Base-by-base conservation (phyloP, 2,113 vertebrate genomes). In the Carassius gibelio region DNA sequence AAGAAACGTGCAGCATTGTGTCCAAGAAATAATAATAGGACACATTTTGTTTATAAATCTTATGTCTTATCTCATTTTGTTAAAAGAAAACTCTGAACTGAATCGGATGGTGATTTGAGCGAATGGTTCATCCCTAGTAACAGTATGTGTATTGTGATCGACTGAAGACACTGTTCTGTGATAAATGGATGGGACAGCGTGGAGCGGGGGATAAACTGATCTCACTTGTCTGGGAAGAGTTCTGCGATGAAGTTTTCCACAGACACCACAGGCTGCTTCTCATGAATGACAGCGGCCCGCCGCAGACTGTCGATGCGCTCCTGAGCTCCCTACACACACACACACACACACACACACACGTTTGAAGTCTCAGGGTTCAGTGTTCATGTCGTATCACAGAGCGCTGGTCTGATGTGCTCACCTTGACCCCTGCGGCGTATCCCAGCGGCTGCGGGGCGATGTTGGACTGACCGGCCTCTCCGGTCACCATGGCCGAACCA, bases 161-260 rank as follows among this genome's bases (percentile, higher is more conserved):
- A 19, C 9, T 68, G 26, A 68, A 68, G 26, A 13, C 45, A 48
- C 11, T 11, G 10, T 48, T 48, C 45, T 48, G 45, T 48, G 45
- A 3, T 48, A 55, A 15, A 14, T 19, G 5, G 5, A 55, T 55
- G 15, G 14, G 15, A 17, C 52, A 17, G 52, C 14, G 17, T 19
- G 17, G 52, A 57, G 17, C 55, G 7, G 55, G 19, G 34, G 8
- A 69, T 69, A 34, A 69, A 36, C 75, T 21, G 3, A 10, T 74
- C 95, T 96, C 92, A 99, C 98, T 95, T 99, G 92, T 99, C 98
- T 88, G 98, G 98, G 81, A 98, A 95, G 84, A 99, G 93, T 76
- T 99, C 98, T 15, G 96, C 96, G n/a, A 99, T 98, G 91, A 99
- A 99, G 92, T 93, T 98, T 90, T 99, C 97, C 87, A 99, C 91